Percentiles rank a stretch among this genome's conserved stretches.
Conservation (phyloP, 2,888 invertebrate species). For the Brachyptera risi region DNA sequence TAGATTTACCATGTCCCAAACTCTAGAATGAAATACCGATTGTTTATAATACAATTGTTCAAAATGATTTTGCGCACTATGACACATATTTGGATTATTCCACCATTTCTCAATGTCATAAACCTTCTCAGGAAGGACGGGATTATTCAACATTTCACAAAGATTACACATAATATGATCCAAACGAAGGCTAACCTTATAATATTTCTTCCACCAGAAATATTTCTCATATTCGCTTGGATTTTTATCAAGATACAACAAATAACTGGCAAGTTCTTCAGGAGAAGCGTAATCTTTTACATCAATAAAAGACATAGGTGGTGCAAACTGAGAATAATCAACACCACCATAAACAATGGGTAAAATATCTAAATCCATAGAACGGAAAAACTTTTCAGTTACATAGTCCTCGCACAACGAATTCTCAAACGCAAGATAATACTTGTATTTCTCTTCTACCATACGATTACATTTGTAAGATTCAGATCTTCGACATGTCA, state of each 20-base stretch:
- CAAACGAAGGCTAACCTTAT: neutral
- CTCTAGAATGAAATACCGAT: too few species aligned
- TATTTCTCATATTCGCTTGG: neutral
- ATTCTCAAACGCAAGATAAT: constrained; percentile 1
- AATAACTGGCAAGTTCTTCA: neutral
- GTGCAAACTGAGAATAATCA: neutral
- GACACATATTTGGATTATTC: neutral
- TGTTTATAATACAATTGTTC: too few species aligned
- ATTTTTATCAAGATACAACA: neutral
- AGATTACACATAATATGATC: neutral
- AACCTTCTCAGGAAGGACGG: neutral
- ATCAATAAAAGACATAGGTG: neutral
- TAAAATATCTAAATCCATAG: neutral
- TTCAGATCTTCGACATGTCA: neutral
- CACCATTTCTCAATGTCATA: neutral
- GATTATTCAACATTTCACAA: constrained; percentile 1
- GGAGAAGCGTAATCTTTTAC: neutral
- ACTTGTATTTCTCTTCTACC: neutral
- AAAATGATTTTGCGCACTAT: too few species aligned
- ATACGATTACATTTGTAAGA: neutral
- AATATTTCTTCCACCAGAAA: constrained; percentile 5
- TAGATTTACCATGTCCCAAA: too few species aligned
- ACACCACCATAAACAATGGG: constrained; percentile 1
- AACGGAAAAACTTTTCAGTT: neutral
- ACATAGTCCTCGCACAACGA: neutral